These are phyloP conservation scores for Temnothorax curvispinosus DNA, from an alignment of 1,140 invertebrate species.

Conservation along the genomic window DNA sequence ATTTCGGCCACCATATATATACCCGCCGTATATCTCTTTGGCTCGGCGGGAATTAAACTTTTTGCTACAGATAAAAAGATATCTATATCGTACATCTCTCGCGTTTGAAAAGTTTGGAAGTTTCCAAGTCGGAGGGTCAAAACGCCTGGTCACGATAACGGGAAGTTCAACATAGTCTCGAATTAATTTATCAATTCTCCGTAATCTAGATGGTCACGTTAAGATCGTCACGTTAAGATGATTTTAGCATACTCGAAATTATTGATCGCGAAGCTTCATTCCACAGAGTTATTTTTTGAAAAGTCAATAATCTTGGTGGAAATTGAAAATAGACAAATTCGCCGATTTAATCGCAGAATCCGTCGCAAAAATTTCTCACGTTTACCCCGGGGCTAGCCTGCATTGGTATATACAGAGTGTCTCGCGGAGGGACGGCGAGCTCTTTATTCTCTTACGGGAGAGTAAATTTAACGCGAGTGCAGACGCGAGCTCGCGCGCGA, in stretches of 20 bases:
- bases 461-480: slow-evolving; percentile 44
- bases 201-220: neutral
- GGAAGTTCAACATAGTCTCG: neutral
- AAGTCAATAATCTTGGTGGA: neutral
- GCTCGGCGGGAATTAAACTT: slow-evolving; percentile 1
- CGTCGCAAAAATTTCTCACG: neutral
- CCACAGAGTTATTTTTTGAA: neutral
- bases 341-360: neutral
- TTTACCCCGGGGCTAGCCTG: neutral
- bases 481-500: slow-evolving; percentile 5
- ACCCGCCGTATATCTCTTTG: neutral
- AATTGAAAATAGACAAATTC: neutral
- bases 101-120: neutral
- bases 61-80: neutral
- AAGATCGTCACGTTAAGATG: neutral
- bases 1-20: neutral
- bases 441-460: neutral
- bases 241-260: neutral
- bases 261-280: neutral
- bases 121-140: neutral
- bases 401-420: neutral
- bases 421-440: neutral
- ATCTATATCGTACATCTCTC: neutral
- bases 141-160: neutral
- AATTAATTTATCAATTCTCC: neutral